Conservation (phyloP, 2,888 invertebrate species). For the Camponotus fellah region DNA sequence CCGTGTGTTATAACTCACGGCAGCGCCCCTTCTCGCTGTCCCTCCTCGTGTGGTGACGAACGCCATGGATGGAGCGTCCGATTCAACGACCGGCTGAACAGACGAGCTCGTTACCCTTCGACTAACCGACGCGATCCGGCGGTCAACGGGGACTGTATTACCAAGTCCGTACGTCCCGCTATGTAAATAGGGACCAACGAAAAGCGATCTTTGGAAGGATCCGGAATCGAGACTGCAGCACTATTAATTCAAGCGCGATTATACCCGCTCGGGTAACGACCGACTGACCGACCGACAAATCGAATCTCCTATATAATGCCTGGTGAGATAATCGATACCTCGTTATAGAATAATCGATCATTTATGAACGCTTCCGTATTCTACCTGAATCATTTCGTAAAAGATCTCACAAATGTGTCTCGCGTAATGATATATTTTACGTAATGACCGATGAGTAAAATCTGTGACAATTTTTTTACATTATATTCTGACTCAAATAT, state of each 20-base stretch:
- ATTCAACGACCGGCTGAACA: constrained; percentile 53
- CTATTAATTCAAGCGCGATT: constrained; percentile 27
- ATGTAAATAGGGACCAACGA: constrained; percentile 84
- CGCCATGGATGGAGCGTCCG: constrained; percentile 62
- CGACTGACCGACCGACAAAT: constrained; percentile 22
- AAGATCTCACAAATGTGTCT: neutral
- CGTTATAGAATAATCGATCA: constrained; percentile 25
- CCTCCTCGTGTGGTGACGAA: constrained; percentile 43
- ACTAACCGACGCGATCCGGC: constrained; percentile 50
- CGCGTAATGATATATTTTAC: neutral
- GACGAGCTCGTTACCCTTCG: constrained; percentile 63
- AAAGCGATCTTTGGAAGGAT: constrained; percentile 85
- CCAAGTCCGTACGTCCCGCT: constrained; percentile 82
- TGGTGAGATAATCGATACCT: constrained; percentile 27
- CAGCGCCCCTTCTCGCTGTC: constrained; percentile 33
- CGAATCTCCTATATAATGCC: constrained; percentile 6
- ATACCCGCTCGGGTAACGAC: constrained; percentile 33
- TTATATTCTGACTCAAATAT: neutral
- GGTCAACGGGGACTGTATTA: constrained; percentile 77
- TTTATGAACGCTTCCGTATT: neutral
- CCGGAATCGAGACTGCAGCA: constrained; percentile 68
- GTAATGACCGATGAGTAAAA: neutral
- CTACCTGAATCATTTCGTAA: neutral
- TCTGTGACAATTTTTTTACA: neutral
- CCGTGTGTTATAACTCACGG: constrained; percentile 60